Evolutionary conservation across 2,888 invertebrate species (phyloP), one percentile per base, ranked within the genome.

Genomic region (Rotaria sp.): DNA sequence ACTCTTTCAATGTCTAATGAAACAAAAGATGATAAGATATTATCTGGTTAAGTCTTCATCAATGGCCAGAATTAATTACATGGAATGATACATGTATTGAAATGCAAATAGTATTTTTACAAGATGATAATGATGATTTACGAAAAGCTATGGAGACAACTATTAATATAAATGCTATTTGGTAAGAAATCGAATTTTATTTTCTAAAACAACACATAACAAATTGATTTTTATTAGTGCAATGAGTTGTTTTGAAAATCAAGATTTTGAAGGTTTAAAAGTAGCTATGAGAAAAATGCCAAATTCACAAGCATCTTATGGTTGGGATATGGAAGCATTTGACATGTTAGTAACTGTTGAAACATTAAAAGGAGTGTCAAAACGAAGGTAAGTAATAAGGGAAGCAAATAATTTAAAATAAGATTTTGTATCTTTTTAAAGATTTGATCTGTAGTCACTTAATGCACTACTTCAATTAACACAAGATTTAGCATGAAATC

Each of bases 401-500:
- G 2, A 7, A 48, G 10, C 1, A 15, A 45, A 45, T 45, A 5
- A 11, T 48, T 48, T 15, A 7, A 1, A 48, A 48, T 2, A 11
- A 11, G 7, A 48, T 13, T 57, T 1, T 57, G 2, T 57, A 5
- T 67, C 1, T 67, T 67, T 74, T 30, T 13, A 18, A 24, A 74
- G 80, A 45, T 80, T 45, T 4, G 80, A 45, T 26, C 80, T 80
- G 26, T 80, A 26, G 41, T 80, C 80, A 45, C 35, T 80, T 4
- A 80, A 80, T 80, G 26, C 80, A n/a, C 26, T 80, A 13, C n/a
- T 80, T 4, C 80, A 80, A n/a, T 80, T 80, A 45, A 80, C 80
- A n/a, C 80, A 80, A 84, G 89, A 89, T 41, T 86, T 91, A 55
- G 87, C 90, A 85, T 89, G 89, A 85, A 87, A 90, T 18, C 88